Base-by-base conservation (phyloP, 2,113 vertebrate species). In the Calidris pygmaea region DNA sequence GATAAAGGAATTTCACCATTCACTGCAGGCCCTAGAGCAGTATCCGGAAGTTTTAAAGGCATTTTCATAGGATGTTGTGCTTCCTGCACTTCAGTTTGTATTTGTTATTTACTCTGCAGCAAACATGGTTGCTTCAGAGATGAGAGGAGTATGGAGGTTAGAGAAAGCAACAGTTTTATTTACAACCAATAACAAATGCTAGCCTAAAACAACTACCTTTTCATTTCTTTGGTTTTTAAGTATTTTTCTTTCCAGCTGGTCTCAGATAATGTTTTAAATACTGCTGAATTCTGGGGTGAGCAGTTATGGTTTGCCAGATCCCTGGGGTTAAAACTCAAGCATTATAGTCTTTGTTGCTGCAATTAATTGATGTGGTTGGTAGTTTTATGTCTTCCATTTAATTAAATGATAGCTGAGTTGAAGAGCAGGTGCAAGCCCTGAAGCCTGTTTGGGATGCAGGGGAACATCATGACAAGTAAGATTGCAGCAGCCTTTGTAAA, bases 301-400 rank as follows among this genome's bases (percentile, higher is more conserved):
- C 0, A 0, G 23, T 72, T 92, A 92, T 73, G 93, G 84, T 90
- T 96, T 3, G 10, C 59, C 80, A 73, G 35, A 70, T 91, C 58
- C 83, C 70, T 82, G 77, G n/a, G 73, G 65, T 90, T 96, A 87
- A 92, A 93, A 90, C 52, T 34, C 48, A 66, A 84, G 45, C 70
- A 34, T 68, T 82, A 58, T 66, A 58, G 26, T 56, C 29, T 29
- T 30, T 72, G 23, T 84, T 95, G 76, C 76, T 79, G n/a, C 77
- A 78, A 60, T 95, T 95, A 95, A 91, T 93, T 90, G 89, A 79
- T 92, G 62, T 7, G 32, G 70, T 71, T 94, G 70, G 74, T 93
- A 89, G 84, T 58, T 96, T 94, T 93, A 89, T 89, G 65, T 78
- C 76, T 95, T 79, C 52, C 58, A 58, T 93, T 91, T 90, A 93